These are phyloP conservation scores for Exaiptasia diaphana DNA, from an alignment of 64 coral and sea anemone genomes.

Conservation along the genomic window DNA sequence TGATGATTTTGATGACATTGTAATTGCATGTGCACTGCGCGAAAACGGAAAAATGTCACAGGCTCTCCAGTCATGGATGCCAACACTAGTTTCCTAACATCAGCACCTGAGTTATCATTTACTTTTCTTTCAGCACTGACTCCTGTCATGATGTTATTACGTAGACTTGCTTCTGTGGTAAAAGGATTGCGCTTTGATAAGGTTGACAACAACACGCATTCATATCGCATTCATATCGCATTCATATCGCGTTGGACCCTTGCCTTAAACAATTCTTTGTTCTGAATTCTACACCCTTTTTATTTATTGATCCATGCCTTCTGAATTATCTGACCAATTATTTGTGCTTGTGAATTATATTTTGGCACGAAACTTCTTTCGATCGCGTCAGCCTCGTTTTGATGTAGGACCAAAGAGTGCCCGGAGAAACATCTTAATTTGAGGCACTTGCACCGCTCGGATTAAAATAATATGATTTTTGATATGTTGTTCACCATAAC, in stretches of 20 bases:
- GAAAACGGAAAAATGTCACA: not conserved
- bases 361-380: too few relatives aligned
- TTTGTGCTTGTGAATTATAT: too few relatives aligned
- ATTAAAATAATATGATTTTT: too few relatives aligned
- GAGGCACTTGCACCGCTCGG: too few relatives aligned
- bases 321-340: too few relatives aligned
- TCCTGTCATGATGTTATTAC: slow-evolving; percentile 12
- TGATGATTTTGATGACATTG: not conserved
- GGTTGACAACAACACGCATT: not conserved
- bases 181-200: not conserved
- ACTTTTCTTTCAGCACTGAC: not conserved
- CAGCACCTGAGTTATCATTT: not conserved
- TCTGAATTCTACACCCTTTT: too few relatives aligned
- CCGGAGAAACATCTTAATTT: too few relatives aligned
- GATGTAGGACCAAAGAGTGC: too few relatives aligned
- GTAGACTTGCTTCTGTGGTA: not conserved
- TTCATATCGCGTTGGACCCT: slow-evolving; percentile 19
- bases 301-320: too few relatives aligned
- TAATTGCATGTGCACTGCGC: not conserved
- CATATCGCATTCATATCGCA: not conserved
- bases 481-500: too few relatives aligned
- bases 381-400: too few relatives aligned
- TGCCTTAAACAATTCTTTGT: slow-evolving; percentile 32
- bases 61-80: not conserved
- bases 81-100: not conserved